phyloP scores from a whole-genome alignment of 1,140 invertebrate species.

The Cherax quadricarinatus region DNA sequence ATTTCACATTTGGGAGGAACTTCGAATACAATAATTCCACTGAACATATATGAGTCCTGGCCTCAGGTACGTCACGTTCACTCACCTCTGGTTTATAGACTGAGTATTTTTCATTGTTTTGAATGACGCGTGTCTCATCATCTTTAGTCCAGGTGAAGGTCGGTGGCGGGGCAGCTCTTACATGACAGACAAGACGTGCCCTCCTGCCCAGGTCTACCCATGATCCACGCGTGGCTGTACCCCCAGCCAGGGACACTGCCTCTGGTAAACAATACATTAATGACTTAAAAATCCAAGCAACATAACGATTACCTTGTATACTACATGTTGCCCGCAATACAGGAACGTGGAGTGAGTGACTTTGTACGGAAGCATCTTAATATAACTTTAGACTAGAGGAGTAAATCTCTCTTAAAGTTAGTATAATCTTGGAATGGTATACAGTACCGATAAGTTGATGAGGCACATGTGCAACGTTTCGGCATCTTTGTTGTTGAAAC shows the following conservation, averaged over 20 bases:
- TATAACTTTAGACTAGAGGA: no score
- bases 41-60: neutral
- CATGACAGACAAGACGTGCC: conserved; percentile 29
- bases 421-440: no score
- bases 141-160: conserved; percentile 39
- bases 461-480: no score
- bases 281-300: no score
- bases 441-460: no score
- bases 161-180: conserved; percentile 23
- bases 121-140: neutral
- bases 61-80: neutral
- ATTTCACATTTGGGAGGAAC: no score
- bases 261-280: neutral
- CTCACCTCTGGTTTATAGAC: conserved; percentile 34
- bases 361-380: no score
- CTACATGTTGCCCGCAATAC: no score
- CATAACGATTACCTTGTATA: no score
- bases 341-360: no score
- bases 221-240: neutral
- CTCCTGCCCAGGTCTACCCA: conserved; percentile 27
- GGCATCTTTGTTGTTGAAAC: no score
- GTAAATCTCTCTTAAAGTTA: no score
- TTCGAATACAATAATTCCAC: neutral
- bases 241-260: neutral
- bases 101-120: conserved; percentile 17